Conservation (phyloP, 1,140 invertebrate species). For the Aphaenogaster rudis region DNA sequence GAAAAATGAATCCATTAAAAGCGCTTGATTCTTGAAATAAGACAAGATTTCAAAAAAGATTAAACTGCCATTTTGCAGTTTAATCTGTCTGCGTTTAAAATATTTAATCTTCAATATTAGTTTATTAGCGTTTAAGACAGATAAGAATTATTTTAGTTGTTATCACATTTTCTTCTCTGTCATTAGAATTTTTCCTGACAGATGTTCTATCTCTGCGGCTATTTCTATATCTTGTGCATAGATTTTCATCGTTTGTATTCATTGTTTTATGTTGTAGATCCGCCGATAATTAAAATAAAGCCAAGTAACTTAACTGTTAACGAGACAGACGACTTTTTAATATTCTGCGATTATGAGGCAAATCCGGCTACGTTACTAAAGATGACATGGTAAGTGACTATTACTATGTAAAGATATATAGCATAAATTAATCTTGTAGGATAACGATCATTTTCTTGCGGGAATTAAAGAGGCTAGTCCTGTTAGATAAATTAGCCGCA, state of each 20-base stretch:
- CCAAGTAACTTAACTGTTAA: slow-evolving; percentile 93
- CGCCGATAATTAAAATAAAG: slow-evolving; percentile 92
- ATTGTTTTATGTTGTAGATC: slow-evolving; percentile 89
- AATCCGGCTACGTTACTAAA: slow-evolving; percentile 92
- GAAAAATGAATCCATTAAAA: not conserved
- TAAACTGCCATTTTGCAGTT: not conserved
- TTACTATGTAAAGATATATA: not conserved
- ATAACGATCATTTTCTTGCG: not conserved
- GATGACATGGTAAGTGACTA: slow-evolving; percentile 91
- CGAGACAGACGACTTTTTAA: slow-evolving; percentile 91
- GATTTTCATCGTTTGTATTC: not conserved
- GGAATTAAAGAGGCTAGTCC: not conserved
- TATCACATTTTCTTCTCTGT: not conserved
- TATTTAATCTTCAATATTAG: not conserved
- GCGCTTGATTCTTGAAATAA: not conserved
- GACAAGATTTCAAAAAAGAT: not conserved
- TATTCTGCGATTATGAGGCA: slow-evolving; percentile 93
- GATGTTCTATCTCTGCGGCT: not conserved
- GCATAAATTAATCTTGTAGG: not conserved
- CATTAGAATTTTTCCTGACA: not conserved
- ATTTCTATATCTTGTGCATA: not conserved
- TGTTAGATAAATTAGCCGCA: slow-evolving; percentile 19
- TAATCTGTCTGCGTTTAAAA: not conserved
- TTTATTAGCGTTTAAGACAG: not conserved
- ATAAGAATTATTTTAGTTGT: not conserved